A percentile compares a stretch with the other conserved stretches of the same genome.
phyloP scores from a whole-genome alignment of 2,113 vertebrate genomes.

The Aspiorhynchus laticeps region DNA sequence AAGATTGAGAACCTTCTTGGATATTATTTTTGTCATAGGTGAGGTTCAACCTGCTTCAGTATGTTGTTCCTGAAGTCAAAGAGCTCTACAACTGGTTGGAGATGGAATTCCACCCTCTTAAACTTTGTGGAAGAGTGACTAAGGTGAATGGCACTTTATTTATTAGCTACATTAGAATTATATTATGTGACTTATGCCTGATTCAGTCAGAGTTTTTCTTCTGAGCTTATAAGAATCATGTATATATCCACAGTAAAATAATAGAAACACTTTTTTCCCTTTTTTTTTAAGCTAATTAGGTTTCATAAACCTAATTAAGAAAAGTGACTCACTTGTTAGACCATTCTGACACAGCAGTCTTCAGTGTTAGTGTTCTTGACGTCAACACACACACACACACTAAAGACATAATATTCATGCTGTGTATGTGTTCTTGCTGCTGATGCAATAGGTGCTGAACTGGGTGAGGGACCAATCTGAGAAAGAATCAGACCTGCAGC shows the following conservation, averaged over 20 bases:
- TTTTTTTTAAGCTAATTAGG: background rate
- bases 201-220: background rate
- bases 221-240: background rate
- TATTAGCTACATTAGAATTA: background rate
- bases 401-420: background rate
- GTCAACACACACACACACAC: too few species aligned
- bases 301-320: background rate
- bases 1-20: background rate
- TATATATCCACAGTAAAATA: background rate
- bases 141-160: constrained; percentile 76
- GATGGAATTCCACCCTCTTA: constrained; percentile 94
- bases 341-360: background rate
- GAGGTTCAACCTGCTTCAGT: constrained; percentile 93
- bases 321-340: background rate
- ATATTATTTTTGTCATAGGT: constrained; percentile 76
- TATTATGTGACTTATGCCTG: too few species aligned
- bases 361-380: background rate
- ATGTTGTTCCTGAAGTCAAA: constrained; percentile 93
- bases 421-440: constrained; percentile 1
- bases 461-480: constrained; percentile 96
- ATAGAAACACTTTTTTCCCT: too few species aligned
- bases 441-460: constrained; percentile 84
- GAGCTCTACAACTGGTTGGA: constrained; percentile 98
- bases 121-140: constrained; percentile 91
- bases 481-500: constrained; percentile 92